Evolutionary conservation across 2,888 invertebrate genomes (phyloP), one percentile per base, ranked within the genome.

Genomic region (Dicyrtoma fusca): DNA sequence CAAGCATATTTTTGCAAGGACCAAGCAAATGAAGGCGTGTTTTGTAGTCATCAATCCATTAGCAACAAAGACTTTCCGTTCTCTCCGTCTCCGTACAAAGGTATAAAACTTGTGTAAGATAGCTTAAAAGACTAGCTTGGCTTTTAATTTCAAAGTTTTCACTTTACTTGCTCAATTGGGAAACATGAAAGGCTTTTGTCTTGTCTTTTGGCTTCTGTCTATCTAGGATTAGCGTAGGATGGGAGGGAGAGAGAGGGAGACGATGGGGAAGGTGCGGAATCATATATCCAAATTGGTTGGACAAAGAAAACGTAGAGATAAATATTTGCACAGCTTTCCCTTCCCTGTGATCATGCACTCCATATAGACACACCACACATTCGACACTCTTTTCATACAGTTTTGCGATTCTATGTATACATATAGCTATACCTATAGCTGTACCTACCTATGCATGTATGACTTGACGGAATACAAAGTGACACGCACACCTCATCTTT

Each of bases 291-390:
- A 65, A 65, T 34, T 25, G 19, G 26, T 47, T 21, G 13, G 23
- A 64, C 64, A 64, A 49, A 25, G 47, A 49, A 64, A 65, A 19
- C 3, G n/a, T n/a, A 42, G 61, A 61, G 44, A 61, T 61, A 61
- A 61, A 61, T 61, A 61, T 61, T 61, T 61, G 61, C 61, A 61
- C 61, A 61, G 44, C 19, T 42, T 61, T 49, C 49, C 49, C 17
- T 21, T 55, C 19, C 19, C 55, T 45, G 14, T 45, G 45, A 44
- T 21, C 45, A 44, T n/a, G 62, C 4, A 8, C 14, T 11, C 5
- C 1, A 6, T 44, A 45, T 13, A 17, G 3, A 4, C 4, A 55
- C 11, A 13, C 14, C 23, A 17, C 45, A 44, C 44, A 61, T 17
- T 14, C 21, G n/a, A n/a, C n/a, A n/a, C n/a, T n/a, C n/a, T n/a